Percentiles rank a stretch among this genome's conserved stretches.
Conservation (phyloP, 2,888 invertebrate species). For the Catocala sponsa region DNA sequence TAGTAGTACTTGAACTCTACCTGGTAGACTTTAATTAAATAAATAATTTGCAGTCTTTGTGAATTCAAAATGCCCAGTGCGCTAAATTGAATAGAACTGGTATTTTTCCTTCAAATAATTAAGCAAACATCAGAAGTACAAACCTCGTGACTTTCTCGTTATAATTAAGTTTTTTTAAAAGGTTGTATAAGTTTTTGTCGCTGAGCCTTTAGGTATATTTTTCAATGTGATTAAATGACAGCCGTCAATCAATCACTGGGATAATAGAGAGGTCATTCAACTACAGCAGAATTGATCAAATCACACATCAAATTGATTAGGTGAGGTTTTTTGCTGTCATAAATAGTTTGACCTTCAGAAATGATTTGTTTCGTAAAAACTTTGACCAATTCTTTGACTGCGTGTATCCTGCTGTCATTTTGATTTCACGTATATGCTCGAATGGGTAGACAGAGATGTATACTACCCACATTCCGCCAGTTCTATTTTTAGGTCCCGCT, state of each 20-base stretch:
- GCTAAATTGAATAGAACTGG: too few species aligned
- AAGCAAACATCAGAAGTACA: too few species aligned
- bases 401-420: not conserved
- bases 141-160: too few species aligned
- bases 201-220: not conserved
- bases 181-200: not conserved
- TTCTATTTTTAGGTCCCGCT: too few species aligned
- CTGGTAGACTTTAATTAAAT: too few species aligned
- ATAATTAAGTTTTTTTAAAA: constrained; percentile 6
- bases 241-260: constrained; percentile 20
- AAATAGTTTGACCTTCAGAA: constrained; percentile 14
- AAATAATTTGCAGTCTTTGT: too few species aligned
- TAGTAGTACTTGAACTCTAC: too few species aligned
- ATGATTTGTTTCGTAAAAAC: constrained; percentile 8
- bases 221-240: constrained; percentile 1
- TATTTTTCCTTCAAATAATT: too few species aligned
- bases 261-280: constrained; percentile 17
- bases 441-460: too few species aligned
- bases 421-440: too few species aligned
- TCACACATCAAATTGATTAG: constrained; percentile 12
- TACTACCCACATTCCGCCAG: too few species aligned
- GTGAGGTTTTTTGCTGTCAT: constrained; percentile 14
- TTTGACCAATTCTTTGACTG: not conserved
- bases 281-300: constrained; percentile 13
- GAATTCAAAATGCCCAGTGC: too few species aligned